Base-by-base conservation (phyloP, 1,140 invertebrate genomes). In the Drosophila takahashii region DNA sequence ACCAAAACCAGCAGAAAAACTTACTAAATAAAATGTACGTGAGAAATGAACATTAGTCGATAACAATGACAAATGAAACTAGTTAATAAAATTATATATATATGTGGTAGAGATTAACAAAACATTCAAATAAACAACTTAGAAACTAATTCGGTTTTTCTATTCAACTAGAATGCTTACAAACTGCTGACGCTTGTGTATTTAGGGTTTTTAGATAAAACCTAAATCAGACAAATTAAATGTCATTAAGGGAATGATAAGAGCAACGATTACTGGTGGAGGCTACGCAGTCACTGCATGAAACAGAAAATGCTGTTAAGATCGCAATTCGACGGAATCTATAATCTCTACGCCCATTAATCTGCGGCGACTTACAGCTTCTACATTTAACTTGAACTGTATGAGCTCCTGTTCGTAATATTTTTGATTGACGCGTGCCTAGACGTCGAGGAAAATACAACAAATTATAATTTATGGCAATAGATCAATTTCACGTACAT, bases 341-440 rank as follows among this genome's bases (percentile, higher is more conserved):
- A 41, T 47, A 47, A 34, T 58, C 18, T 70, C 64, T 56, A 70
- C 64, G 67, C 64, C 70, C 73, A 45, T 39, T 27, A 16, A 45
- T 39, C 36, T 41, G 36, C n/a, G 59, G 66, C 77, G 77, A 92
- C 92, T 92, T 92, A 92, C 90, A 90, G 79, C 77, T 60, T 81
- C 86, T 77, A 91, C 79, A 84, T 70, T 90, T 81, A 83, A 79
- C 86, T 92, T 92, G 77, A 90, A 80, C 60, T 91, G 85, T 79
- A 87, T 72, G 72, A 91, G 79, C 70, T 92, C 85, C 90, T 92
- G 79, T 91, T 92, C 91, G 70, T 85, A 80, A 78, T 81, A 77
- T 80, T 87, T 92, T 15, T 92, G 91, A 89, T 85, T 79, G 77
- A 79, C 91, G 76, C 91, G 90, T 71, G 91, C 91, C 91, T 92